Evolutionary conservation across 2,888 invertebrate species (phyloP).

Genomic region (Liopterus haemorrhoidalis): DNA sequence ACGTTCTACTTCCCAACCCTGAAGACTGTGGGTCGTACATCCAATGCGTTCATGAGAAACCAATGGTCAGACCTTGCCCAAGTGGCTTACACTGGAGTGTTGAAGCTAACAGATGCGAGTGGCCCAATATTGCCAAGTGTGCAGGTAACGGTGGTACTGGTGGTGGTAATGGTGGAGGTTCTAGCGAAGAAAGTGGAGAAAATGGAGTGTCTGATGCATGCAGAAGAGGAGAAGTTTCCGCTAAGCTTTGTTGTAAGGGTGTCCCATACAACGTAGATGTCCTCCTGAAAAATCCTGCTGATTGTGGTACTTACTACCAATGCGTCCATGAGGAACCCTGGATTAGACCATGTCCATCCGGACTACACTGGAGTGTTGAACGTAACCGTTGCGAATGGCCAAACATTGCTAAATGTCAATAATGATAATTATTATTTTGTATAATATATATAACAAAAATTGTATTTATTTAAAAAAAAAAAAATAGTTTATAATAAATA

Average conservation of each 20-base stretch:
- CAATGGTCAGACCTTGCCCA: slow-evolving; percentile 16
- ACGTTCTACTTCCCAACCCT: slow-evolving; percentile 8
- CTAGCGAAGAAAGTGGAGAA: too few species aligned
- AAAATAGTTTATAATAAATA: too few species aligned
- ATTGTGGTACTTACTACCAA: neutral
- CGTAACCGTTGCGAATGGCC: slow-evolving; percentile 4
- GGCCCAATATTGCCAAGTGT: slow-evolving; percentile 9
- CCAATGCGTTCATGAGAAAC: slow-evolving; percentile 16
- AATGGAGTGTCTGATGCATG: too few species aligned
- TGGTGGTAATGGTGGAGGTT: too few species aligned
- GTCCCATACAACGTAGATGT: slow-evolving; percentile 12
- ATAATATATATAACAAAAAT: too few species aligned
- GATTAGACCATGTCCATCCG: neutral
- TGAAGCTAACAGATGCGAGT: slow-evolving; percentile 12
- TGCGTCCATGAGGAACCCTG: slow-evolving; percentile 5
- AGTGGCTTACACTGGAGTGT: slow-evolving; percentile 18
- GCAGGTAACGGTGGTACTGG: too few species aligned
- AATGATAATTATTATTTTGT: neutral
- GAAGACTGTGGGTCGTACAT: slow-evolving; percentile 11
- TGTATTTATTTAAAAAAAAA: too few species aligned
- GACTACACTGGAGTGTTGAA: slow-evolving; percentile 1
- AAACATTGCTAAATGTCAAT: neutral
- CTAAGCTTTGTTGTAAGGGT: too few species aligned
- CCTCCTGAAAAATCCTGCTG: slow-evolving; percentile 15
- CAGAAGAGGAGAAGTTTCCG: too few species aligned